A percentile compares a stretch with the other conserved stretches of the same genome.
Conservation (phyloP, 2,113 vertebrate genomes). For the Rhea pennata region DNA sequence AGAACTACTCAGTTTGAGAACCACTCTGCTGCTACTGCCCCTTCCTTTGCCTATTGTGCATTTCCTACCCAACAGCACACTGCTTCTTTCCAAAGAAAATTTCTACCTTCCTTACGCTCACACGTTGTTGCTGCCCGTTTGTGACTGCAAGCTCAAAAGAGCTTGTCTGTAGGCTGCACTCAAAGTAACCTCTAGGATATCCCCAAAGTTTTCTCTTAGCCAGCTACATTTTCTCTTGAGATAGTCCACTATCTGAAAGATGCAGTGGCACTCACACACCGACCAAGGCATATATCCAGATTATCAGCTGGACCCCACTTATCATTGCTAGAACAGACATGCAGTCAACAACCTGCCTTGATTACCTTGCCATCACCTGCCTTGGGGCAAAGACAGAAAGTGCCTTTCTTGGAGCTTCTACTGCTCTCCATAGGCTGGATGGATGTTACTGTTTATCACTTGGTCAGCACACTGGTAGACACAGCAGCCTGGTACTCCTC, state of each 20-base stretch:
- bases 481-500: rapidly evolving
- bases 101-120: neutral
- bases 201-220: neutral
- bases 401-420: rapidly evolving
- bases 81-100: neutral
- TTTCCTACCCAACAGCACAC: neutral
- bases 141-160: rapidly evolving
- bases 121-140: rapidly evolving
- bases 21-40: neutral
- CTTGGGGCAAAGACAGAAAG: neutral
- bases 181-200: neutral
- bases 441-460: rapidly evolving
- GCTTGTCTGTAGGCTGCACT: neutral
- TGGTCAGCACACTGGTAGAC: rapidly evolving
- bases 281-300: neutral
- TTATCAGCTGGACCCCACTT: neutral
- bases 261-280: rapidly evolving
- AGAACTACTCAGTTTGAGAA: neutral
- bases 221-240: neutral
- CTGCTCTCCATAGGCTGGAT: neutral
- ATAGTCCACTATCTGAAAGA: neutral
- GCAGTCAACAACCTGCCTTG: neutral
- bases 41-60: neutral
- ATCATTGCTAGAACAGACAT: rapidly evolving
- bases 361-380: rapidly evolving